A percentile compares a stretch with the other conserved stretches of the same genome.
phyloP scores from a whole-genome alignment of 2,797 vertebrate genomes.

The Sebastes oblongus region DNA sequence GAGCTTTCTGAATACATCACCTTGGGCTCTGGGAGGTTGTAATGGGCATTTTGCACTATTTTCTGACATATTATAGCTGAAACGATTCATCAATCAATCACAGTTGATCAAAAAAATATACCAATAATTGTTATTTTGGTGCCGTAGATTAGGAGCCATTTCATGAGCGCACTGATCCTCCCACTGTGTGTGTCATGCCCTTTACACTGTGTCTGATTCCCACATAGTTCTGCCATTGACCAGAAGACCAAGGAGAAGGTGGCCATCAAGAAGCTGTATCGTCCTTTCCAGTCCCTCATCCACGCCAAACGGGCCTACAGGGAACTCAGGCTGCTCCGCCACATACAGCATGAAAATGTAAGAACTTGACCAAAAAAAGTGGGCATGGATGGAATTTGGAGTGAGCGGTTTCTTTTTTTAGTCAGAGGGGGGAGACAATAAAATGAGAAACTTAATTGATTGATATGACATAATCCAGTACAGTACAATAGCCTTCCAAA shows the following conservation, averaged over 20 bases:
- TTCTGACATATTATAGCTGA: not conserved
- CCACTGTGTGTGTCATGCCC: not conserved
- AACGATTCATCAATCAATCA: not conserved
- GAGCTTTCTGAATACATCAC: not conserved
- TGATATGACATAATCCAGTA: not conserved
- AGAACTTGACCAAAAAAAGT: conserved; percentile 14
- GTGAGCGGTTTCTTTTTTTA: not conserved
- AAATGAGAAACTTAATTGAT: not conserved
- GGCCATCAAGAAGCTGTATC: conserved; percentile 87
- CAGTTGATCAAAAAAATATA: not conserved
- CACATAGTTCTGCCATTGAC: conserved; percentile 79
- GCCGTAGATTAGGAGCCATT: not conserved
- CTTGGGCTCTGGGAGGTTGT: not conserved
- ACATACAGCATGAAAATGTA: conserved; percentile 87
- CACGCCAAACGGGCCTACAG: conserved; percentile 85
- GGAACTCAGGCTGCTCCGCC: conserved; percentile 84
- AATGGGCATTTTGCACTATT: not conserved
- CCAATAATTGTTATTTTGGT: not conserved
- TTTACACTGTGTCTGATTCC: not conserved
- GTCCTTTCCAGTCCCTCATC: conserved; percentile 86
- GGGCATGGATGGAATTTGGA: not conserved
- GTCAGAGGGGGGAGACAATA: not conserved
- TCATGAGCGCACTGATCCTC: not conserved
- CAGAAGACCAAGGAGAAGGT: conserved; percentile 82
- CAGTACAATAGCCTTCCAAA: not conserved